Base-by-base conservation (phyloP, 2,888 invertebrate species). In the Nomada hirtipes region DNA sequence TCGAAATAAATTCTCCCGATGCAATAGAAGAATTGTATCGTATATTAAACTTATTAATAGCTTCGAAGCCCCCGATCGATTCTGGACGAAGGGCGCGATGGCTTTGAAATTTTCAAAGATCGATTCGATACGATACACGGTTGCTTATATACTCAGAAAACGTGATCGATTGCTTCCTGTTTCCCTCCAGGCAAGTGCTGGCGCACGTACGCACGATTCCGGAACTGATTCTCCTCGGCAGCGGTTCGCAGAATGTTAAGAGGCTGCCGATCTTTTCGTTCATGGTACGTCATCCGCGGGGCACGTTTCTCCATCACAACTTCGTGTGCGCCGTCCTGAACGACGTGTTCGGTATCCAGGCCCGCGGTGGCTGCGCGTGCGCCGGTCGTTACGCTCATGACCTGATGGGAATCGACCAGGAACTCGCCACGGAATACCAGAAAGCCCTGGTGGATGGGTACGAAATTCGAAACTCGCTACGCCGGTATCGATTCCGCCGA, bases 321-420 rank as follows among this genome's bases (percentile, higher is more conserved):
- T 97, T 95, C 94, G 96, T 98, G 13, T 97, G 97, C 88, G 97
- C 97, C 13, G 95, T 98, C 26, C 95, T 98, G 61, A 98, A 98
- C 91, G 98, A 98, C 91, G 96, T 98, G 42, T 98, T 98, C 92
- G 98, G 98, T 0, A 97, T 98, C 73, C 98, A 98, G 94, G 97
- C 97, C 0, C 95, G 97, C 82, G 97, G 97, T 0, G 97, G 97
- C 0, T 95, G 97, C 89, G 96, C 96, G 20, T 98, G 98, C 93
- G 97, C 98, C 64, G 96, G 97, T 71, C 96, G 97, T 73, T 98
- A 98, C 91, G 97, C 97, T 3, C 96, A 97, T 93, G 97, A 97
- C 93, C 94, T 98, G 23, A 94, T 98, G 75, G 98, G 98, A 15
- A 98, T 98, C 82, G 97, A 97, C 89, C 96, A 96, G 85, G 95